phyloP scores from a whole-genome alignment of 2,797 vertebrate genomes.

The Gila robusta region DNA sequence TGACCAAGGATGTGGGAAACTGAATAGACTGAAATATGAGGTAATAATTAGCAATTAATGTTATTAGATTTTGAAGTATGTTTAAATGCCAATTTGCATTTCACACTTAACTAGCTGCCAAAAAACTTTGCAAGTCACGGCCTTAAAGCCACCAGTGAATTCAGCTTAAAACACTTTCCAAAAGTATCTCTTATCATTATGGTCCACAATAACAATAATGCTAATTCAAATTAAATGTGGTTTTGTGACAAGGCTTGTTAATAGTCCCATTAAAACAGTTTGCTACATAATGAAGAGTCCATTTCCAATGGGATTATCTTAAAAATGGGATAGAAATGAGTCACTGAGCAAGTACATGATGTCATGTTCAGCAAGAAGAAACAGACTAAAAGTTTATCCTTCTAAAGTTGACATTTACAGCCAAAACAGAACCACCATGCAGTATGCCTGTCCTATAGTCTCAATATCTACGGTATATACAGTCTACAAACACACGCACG shows the following conservation, averaged over 20 bases:
- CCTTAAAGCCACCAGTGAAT: background rate
- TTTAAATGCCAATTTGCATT: background rate
- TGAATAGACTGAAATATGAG: background rate
- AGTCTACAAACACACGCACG: conserved; percentile 43
- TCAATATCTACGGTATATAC: conserved; percentile 49
- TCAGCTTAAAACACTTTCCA: background rate
- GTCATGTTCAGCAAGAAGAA: conserved; percentile 15
- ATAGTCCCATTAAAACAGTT: conserved; percentile 23
- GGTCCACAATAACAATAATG: conserved; percentile 12
- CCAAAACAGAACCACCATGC: conserved; percentile 56
- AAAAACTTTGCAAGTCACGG: background rate
- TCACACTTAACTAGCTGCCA: conserved; percentile 44
- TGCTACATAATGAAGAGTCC: conserved; percentile 17
- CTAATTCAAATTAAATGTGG: background rate
- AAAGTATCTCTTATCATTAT: background rate
- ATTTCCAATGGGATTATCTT: conserved; percentile 24
- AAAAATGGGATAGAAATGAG: conserved; percentile 8
- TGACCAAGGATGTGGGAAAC: background rate
- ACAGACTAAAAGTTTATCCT: conserved; percentile 2
- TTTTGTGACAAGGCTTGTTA: conserved; percentile 14
- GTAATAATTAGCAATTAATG: background rate
- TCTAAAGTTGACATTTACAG: conserved; percentile 32
- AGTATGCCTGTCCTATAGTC: conserved; percentile 41
- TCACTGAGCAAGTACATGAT: conserved; percentile 16
- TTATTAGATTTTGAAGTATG: background rate